These are phyloP conservation scores for Pelmatolapia mariae DNA, from an alignment of 2,113 vertebrate genomes.

Conservation along the genomic window DNA sequence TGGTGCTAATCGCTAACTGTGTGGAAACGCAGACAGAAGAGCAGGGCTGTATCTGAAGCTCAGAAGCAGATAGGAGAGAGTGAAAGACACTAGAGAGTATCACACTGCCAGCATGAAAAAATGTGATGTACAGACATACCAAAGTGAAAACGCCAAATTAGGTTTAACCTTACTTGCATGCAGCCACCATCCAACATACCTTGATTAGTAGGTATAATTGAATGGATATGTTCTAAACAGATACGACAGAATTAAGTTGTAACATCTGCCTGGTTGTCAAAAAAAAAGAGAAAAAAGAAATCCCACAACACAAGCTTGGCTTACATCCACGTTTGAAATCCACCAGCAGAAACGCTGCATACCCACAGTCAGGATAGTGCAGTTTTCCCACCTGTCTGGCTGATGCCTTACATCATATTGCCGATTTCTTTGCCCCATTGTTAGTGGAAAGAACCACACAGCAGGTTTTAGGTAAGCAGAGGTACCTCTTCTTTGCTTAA, in stretches of 20 bases:
- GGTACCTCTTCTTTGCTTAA: neutral
- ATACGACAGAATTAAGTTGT: neutral
- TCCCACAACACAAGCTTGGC: neutral
- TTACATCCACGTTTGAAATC: neutral
- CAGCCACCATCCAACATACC: neutral
- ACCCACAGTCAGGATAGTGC: neutral
- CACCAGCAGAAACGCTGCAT: neutral
- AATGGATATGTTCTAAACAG: neutral
- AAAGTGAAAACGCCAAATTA: no score
- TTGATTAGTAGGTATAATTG: neutral
- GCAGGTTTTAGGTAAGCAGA: neutral
- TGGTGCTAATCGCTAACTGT: neutral
- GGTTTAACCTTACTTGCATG: neutral
- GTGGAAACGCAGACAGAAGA: neutral
- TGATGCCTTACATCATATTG: neutral
- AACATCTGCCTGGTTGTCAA: neutral
- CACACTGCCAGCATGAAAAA: neutral
- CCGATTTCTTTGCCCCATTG: accelerated
- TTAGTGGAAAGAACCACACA: neutral
- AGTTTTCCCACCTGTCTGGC: neutral
- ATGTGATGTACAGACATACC: neutral
- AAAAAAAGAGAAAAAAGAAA: accelerated
- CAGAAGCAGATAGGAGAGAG: neutral
- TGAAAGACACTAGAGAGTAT: accelerated
- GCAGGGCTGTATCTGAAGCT: neutral